Percentiles rank a stretch among this genome's conserved stretches.
These are phyloP conservation scores for Platyscelio sp. DNA, from an alignment of 2,888 invertebrate species.

Conservation along the genomic window DNA sequence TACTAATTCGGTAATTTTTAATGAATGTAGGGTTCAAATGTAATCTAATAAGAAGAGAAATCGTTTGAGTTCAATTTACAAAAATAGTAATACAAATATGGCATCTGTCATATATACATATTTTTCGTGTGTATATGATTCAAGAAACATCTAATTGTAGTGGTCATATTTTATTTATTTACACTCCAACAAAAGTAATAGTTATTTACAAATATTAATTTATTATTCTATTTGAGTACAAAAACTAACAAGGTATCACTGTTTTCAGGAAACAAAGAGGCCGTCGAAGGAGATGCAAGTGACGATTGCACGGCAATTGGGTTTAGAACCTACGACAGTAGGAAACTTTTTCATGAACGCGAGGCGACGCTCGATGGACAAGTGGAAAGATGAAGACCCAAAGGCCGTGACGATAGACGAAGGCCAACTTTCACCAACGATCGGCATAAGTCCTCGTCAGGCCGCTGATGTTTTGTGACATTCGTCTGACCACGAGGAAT, in stretches of 20 bases:
- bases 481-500: constrained; percentile 85
- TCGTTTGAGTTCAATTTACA: no score
- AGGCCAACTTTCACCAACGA: constrained; percentile 84
- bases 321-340: constrained; percentile 98
- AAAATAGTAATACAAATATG: no score
- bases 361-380: constrained; percentile 98
- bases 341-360: constrained; percentile 99
- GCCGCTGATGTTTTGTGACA: constrained; percentile 85
- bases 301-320: constrained; percentile 98
- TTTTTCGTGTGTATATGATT: no score
- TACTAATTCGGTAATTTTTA: no score
- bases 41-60: no score
- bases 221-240: no score
- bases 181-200: no score
- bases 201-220: no score
- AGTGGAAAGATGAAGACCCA: constrained; percentile 98
- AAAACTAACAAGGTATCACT: neutral
- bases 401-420: constrained; percentile 86
- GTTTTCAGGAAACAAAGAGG: constrained; percentile 96
- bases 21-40: no score
- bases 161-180: no score
- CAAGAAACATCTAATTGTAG: no score
- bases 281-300: constrained; percentile 99
- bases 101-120: no score
- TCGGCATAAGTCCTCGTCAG: constrained; percentile 84